phyloP scores from a whole-genome alignment of 1,140 invertebrate species.

The Teleopsis dalmanni region DNA sequence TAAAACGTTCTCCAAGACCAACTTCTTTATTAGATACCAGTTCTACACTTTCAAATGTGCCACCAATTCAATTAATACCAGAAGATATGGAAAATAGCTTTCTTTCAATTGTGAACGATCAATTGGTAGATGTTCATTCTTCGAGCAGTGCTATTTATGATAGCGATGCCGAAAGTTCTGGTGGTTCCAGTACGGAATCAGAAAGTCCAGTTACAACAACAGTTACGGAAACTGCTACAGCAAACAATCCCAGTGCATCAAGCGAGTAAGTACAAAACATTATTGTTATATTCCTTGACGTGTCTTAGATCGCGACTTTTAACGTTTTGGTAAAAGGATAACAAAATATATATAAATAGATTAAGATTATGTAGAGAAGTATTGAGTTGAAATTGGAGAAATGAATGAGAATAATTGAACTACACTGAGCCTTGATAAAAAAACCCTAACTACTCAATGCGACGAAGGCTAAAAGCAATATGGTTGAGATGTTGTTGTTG shows the following conservation, averaged over 20 bases:
- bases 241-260: not conserved
- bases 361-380: no score
- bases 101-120: not conserved
- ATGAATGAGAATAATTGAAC: no score
- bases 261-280: no score
- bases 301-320: no score
- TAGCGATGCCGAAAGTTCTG: constrained; percentile 85
- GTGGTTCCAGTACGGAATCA: constrained; percentile 83
- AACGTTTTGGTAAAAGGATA: no score
- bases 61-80: constrained; percentile 6
- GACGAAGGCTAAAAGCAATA: no score
- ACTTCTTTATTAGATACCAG: not conserved
- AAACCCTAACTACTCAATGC: no score
- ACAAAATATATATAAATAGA: no score
- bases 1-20: constrained; percentile 44
- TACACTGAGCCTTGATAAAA: no score
- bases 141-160: constrained; percentile 56
- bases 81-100: not conserved
- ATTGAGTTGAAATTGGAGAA: no score
- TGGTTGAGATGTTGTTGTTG: no score
- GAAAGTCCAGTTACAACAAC: constrained; percentile 45
- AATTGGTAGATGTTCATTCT: constrained; percentile 1
- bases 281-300: no score
- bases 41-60: not conserved
- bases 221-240: not conserved